Evolutionary conservation across 2,888 invertebrate species (phyloP).

Genomic region (Allophyes oxyacanthae): DNA sequence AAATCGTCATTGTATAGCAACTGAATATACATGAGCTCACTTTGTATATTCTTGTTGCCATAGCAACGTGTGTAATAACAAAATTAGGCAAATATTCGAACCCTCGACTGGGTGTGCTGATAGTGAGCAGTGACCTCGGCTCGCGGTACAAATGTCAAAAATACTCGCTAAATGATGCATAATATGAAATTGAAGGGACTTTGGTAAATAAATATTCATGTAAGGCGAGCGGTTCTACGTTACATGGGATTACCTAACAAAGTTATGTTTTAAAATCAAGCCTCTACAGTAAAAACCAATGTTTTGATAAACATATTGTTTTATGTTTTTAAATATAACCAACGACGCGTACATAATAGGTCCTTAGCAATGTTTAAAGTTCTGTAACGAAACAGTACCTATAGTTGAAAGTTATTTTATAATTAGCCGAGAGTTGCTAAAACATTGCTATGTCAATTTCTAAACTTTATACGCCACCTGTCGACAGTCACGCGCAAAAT

Average conservation of each 20-base stretch:
- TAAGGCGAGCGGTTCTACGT: background rate
- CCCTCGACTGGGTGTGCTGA: constrained; percentile 33
- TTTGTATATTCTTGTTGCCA: constrained; percentile 59
- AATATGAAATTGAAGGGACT: constrained; percentile 22
- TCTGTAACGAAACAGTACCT: background rate
- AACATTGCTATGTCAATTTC: background rate
- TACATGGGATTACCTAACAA: background rate
- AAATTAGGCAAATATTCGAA: constrained; percentile 76
- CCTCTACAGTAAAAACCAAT: too few relatives aligned
- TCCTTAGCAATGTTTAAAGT: background rate
- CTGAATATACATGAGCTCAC: constrained; percentile 11
- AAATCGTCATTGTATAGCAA: constrained; percentile 34
- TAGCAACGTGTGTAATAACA: constrained; percentile 78
- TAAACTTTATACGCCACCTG: background rate
- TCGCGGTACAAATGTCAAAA: constrained; percentile 28
- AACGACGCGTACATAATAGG: background rate
- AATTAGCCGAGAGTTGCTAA: background rate
- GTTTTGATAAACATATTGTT: background rate
- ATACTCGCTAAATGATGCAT: constrained; percentile 32
- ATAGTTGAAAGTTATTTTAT: background rate
- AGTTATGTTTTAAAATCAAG: background rate
- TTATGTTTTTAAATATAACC: background rate
- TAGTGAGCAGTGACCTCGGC: constrained; percentile 55
- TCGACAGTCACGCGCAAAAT: too few relatives aligned
- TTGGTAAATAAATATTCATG: constrained; percentile 3